Base-by-base conservation (phyloP, 1,140 invertebrate genomes). In the Trichoplusia ni region DNA sequence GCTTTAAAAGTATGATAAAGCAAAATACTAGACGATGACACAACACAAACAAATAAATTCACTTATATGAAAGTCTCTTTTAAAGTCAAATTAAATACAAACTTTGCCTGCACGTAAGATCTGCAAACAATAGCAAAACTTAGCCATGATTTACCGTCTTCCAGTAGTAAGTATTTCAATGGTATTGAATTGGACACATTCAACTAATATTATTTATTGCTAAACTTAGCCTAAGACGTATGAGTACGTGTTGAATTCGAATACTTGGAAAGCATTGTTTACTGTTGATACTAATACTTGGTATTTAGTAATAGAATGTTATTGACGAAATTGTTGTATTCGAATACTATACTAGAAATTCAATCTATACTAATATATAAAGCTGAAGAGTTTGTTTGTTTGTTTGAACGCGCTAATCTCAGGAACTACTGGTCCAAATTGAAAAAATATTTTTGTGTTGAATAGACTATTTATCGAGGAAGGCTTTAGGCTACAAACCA, bases 171-270 rank as follows among this genome's bases (percentile, higher is more conserved):
- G 46, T 65, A 59, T 66, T 66, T 51, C 64, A 47, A 38, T 56
- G 49, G 19, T 51, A 66, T 60, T 66, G 44, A 66, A 66, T 60
- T n/a, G 40, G 54, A 64, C 62, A 49, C 54, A 42, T 58, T 66
- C 54, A 59, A 66, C 33, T 51, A 37, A 59, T 44, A 46, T 64
- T 58, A 59, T 66, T 66, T 59, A 66, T 66, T 56, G 51, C 13
- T 0, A 3, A 23, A 56, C 11, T 56, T 56, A 40, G 9, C 40
- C 25, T 29, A 49, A 25, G 4, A 13, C 2, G 23, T 29, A 29
- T 25, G 23, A 8, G 13, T 16, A 16, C 4, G n/a, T 33, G 9
- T 33, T 16, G 7, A 25, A 4, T 44, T 13, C 14, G 42, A 14
- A 13, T 49, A 29, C n/a, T 18, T 49, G 25, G 23, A 31, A n/a